Base-by-base conservation (phyloP, 2,888 invertebrate species). In the Hipparchia sbordonii region DNA sequence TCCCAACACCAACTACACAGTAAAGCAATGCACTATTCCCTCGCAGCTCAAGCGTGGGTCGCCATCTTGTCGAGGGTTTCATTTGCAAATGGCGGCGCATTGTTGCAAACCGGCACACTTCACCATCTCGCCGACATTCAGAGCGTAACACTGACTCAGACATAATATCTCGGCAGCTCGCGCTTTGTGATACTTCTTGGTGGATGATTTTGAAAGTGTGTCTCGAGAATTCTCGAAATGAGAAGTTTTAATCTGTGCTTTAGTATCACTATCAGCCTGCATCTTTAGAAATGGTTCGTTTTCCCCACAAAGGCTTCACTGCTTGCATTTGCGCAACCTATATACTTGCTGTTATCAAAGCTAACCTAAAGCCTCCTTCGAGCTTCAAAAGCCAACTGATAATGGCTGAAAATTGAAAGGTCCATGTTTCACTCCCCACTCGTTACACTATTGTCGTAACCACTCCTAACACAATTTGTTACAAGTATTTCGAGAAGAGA, bases 71-170 rank as follows among this genome's bases (percentile, higher is more conserved):
- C 67, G 68, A 73, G 73, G 65, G 75, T 76, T 78, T 76, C 77
- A 79, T 79, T 79, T 78, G 79, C 75, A 79, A 77, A 79, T 79
- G 79, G 79, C 78, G 75, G 77, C 75, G 73, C 61, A 78, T 78
- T 78, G 78, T 78, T 77, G 52, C 73, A 73, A 77, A 75, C 76
- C 75, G 75, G 71, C 73, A 75, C 75, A 76, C 74, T 78, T 77
- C 70, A 69, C 72, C 73, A 65, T 61, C 68, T 52, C 52, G 66
- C 54, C 39, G 68, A 57, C 59, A 65, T 69, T 70, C 74, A 74
- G 67, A 71, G 70, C 65, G 69, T 13, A 63, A 62, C 45, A 52
- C 52, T 69, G 62, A 67, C 52, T 66, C 67, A 66, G 62, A 65
- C 56, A 63, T 54, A 39, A 60, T 60, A 12, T 39, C 39, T 60